Evolutionary conservation across 1,140 invertebrate genomes (phyloP), one percentile per base, ranked within the genome.

Genomic region (Neodiprion fabricii): DNA sequence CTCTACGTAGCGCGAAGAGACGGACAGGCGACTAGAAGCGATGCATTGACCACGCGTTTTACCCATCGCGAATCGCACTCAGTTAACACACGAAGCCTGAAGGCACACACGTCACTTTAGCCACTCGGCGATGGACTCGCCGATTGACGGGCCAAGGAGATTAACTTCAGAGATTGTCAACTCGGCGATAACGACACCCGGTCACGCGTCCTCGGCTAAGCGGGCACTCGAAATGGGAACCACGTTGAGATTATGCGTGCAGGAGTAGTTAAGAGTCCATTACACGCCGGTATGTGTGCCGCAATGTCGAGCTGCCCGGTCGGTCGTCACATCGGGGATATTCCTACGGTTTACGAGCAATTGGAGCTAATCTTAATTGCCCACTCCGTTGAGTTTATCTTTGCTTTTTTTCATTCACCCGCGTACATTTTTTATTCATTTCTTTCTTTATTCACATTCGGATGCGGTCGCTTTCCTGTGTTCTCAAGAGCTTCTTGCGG

Each of bases 71-170:
- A 28, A 40, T 8, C 66, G 49, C 40, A 48, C 49, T 48, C 49
- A 9, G 71, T 28, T 48, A 17, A 12, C 28, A 70, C 28, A 40
- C 28, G 28, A 40, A 40, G 28, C 28, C 28, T 40, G 28, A 5
- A 40, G 28, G 28, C 28, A 61, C 53, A 61, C 53, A 61, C n/a
- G 8, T 17, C 11, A 61, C 73, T 77, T 75, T 48, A 66, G 23
- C 47, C 48, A 14, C 10, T 72, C 7, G 70, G 10, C 9, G 12
- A 61, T 74, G 48, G 68, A 71, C 48, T 40, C 47, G 65, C 11
- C 76, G 76, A 85, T 84, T 84, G 81, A 83, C 79, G 79, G 82
- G 80, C 78, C 81, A 80, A 83, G 77, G 79, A 76, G 80, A 85
- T 85, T 82, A 79, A 81, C 71, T 80, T 76, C 76, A 76, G 75